Percentiles rank a stretch among this genome's conserved stretches.
phyloP scores from a whole-genome alignment of 2,888 invertebrate genomes.

The Agrilus mali region DNA sequence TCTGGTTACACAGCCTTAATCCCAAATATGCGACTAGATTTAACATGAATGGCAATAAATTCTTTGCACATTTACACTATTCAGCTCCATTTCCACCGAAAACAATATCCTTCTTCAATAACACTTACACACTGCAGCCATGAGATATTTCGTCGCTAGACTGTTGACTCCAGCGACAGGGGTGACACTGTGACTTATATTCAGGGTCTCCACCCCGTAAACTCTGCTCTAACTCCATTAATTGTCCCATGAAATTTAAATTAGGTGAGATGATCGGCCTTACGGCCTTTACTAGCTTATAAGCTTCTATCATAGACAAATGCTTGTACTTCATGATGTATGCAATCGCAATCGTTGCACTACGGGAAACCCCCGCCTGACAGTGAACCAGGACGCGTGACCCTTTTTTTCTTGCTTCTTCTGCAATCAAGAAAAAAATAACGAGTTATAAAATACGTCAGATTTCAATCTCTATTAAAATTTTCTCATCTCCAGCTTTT shows the following conservation, averaged over 20 bases:
- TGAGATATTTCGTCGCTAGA: slow-evolving; percentile 40
- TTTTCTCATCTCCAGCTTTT: too few species aligned
- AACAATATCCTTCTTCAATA: slow-evolving; percentile 11
- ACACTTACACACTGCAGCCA: slow-evolving; percentile 40
- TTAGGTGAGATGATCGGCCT: slow-evolving; percentile 90
- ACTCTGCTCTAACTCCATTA: slow-evolving; percentile 69
- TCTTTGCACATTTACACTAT: slow-evolving; percentile 7
- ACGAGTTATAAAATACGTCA: too few species aligned
- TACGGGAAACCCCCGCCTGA: slow-evolving; percentile 89
- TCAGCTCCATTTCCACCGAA: slow-evolving; percentile 1
- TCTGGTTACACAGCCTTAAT: slow-evolving; percentile 34
- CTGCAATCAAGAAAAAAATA: slow-evolving; percentile 38
- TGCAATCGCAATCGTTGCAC: slow-evolving; percentile 89
- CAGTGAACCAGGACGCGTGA: slow-evolving; percentile 82
- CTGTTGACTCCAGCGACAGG: slow-evolving; percentile 40
- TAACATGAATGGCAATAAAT: slow-evolving; percentile 16
- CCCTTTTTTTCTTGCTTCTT: slow-evolving; percentile 55
- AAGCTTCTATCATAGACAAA: slow-evolving; percentile 75
- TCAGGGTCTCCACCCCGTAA: slow-evolving; percentile 35
- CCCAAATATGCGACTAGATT: slow-evolving; percentile 23
- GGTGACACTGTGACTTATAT: slow-evolving; percentile 34
- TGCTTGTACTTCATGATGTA: slow-evolving; percentile 85
- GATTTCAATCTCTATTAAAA: too few species aligned
- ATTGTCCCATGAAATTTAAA: slow-evolving; percentile 86
- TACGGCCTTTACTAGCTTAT: slow-evolving; percentile 70